phyloP scores from a whole-genome alignment of 1,140 invertebrate genomes.

The Uloborus diversus region DNA sequence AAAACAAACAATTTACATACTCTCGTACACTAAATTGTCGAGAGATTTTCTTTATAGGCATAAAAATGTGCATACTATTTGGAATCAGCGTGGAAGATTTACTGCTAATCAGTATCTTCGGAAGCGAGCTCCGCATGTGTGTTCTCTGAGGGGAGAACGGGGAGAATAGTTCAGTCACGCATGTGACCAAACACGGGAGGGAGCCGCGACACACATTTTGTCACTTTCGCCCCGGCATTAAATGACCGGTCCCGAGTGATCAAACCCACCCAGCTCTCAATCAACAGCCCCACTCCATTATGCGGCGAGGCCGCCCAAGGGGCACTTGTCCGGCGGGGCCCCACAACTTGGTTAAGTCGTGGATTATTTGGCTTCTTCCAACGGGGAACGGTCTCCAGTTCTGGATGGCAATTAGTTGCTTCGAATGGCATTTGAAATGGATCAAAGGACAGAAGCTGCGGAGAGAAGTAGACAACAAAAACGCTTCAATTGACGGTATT shows the following conservation, averaged over 20 bases:
- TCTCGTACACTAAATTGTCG: too few relatives aligned
- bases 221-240: conserved; percentile 10
- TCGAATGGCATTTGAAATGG: not conserved
- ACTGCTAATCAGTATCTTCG: too few relatives aligned
- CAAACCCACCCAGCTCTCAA: not conserved
- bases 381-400: too few relatives aligned
- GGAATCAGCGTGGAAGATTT: too few relatives aligned
- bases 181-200: not conserved
- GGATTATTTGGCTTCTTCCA: not conserved
- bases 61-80: too few relatives aligned
- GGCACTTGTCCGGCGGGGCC: not conserved
- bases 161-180: too few relatives aligned
- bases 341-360: too few relatives aligned
- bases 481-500: too few relatives aligned
- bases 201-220: conserved; percentile 18
- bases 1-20: too few relatives aligned
- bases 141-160: too few relatives aligned
- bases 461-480: not conserved
- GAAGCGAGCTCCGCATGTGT: too few relatives aligned
- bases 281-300: conserved; percentile 19
- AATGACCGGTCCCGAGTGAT: conserved; percentile 6
- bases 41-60: too few relatives aligned
- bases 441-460: not conserved
- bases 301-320: not conserved
- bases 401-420: not conserved